Evolutionary conservation across 2,113 vertebrate genomes (phyloP).

Genomic region (Phalacrocorax pelagicus): DNA sequence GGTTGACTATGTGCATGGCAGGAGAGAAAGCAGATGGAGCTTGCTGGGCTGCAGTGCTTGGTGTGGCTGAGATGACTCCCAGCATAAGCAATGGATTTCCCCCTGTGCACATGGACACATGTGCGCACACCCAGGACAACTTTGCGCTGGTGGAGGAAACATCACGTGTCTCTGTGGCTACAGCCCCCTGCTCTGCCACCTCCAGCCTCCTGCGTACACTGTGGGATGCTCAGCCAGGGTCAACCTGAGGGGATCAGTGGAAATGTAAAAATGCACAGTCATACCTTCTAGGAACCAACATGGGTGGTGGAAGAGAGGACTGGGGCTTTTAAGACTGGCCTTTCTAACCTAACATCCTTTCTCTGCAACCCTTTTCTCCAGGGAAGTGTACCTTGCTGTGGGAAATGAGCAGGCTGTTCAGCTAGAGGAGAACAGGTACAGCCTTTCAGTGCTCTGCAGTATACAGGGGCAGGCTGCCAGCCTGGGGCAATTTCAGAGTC

Average conservation of each 20-base stretch:
- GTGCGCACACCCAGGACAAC: not conserved
- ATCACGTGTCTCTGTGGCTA: accelerated
- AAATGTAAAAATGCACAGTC: not conserved
- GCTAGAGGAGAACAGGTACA: not conserved
- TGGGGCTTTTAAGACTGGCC: not conserved
- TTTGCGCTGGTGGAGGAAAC: accelerated
- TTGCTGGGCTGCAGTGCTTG: not conserved
- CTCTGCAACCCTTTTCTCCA: not conserved
- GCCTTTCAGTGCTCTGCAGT: not conserved
- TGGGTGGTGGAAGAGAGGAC: not conserved
- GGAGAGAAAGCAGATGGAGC: not conserved
- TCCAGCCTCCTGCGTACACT: accelerated
- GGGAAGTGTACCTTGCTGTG: accelerated
- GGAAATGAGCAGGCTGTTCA: not conserved
- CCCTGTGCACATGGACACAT: not conserved
- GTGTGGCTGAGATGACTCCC: not conserved
- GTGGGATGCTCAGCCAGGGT: not conserved
- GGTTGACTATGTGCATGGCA: accelerated
- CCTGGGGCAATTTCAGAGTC: not conserved
- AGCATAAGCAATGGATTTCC: not conserved
- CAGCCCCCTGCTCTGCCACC: not conserved
- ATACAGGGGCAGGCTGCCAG: not conserved
- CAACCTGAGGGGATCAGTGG: accelerated
- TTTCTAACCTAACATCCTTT: not conserved
- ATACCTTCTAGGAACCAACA: not conserved